These are phyloP conservation scores for Melieria omissa DNA, from an alignment of 2,888 invertebrate species.

Conservation along the genomic window DNA sequence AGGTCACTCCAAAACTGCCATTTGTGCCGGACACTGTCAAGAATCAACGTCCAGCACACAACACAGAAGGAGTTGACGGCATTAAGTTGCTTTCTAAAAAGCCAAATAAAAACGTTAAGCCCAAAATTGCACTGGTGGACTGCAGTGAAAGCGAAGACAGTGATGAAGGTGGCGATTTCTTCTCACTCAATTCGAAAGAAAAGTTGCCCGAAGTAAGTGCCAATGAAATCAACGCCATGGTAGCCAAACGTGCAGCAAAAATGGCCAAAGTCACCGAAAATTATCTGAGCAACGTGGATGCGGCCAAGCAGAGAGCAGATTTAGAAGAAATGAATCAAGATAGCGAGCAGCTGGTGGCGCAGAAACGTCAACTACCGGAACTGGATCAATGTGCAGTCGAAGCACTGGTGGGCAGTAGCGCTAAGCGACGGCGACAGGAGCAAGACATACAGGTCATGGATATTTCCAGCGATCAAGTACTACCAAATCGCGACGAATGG, in stretches of 20 bases:
- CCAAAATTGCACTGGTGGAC: slow-evolving; percentile 52
- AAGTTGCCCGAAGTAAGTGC: slow-evolving; percentile 69
- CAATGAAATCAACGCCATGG: slow-evolving; percentile 63
- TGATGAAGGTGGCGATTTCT: slow-evolving; percentile 58
- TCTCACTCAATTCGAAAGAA: slow-evolving; percentile 65
- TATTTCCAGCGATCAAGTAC: slow-evolving; percentile 82
- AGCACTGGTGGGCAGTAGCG: slow-evolving; percentile 76
- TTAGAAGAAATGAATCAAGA: slow-evolving; percentile 18
- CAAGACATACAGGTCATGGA: slow-evolving; percentile 78
- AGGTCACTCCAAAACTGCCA: neutral
- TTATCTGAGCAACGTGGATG: slow-evolving; percentile 44
- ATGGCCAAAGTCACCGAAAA: slow-evolving; percentile 56
- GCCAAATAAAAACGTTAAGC: slow-evolving; percentile 48
- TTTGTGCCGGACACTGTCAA: slow-evolving; percentile 67
- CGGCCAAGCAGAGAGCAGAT: slow-evolving; percentile 14
- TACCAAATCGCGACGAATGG: slow-evolving; percentile 85
- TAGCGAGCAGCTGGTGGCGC: slow-evolving; percentile 43
- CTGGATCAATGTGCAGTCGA: slow-evolving; percentile 67
- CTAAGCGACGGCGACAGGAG: slow-evolving; percentile 68
- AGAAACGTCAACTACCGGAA: slow-evolving; percentile 49
- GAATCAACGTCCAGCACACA: slow-evolving; percentile 60
- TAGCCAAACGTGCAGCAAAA: slow-evolving; percentile 62
- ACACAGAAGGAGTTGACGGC: slow-evolving; percentile 59
- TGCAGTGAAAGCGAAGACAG: slow-evolving; percentile 69
- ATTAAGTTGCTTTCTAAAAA: slow-evolving; percentile 34